A percentile compares a stretch with the other conserved stretches of the same genome.
These are phyloP conservation scores for Antechinus stuartii DNA, from an alignment of 2,113 vertebrate species.

Conservation along the genomic window DNA sequence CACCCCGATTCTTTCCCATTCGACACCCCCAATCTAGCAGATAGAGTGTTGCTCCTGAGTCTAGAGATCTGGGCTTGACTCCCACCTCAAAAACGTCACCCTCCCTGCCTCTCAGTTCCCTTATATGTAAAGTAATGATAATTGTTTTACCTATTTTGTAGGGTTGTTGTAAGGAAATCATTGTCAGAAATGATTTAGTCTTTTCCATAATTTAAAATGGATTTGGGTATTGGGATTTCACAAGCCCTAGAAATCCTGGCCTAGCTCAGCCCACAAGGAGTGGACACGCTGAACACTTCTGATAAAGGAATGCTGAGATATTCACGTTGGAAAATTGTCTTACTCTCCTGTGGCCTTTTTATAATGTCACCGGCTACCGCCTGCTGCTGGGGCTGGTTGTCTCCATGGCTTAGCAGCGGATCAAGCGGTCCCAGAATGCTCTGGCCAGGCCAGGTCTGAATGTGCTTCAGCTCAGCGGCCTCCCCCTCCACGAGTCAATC, in stretches of 20 bases:
- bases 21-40: background rate
- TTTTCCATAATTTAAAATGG: conserved; percentile 12
- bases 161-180: background rate
- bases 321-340: background rate
- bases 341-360: conserved; percentile 3
- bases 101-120: background rate
- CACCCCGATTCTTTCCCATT: background rate
- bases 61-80: background rate
- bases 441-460: background rate
- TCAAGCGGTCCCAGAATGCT: background rate
- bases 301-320: conserved; percentile 23
- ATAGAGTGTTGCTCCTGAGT: background rate
- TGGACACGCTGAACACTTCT: background rate
- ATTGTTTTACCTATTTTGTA: background rate
- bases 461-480: background rate
- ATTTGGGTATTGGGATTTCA: conserved; percentile 8
- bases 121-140: conserved; percentile 9
- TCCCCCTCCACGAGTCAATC: background rate
- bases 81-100: background rate
- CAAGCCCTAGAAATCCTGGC: background rate
- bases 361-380: background rate
- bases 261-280: background rate
- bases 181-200: background rate
- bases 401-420: background rate
- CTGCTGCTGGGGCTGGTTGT: background rate